Conservation (phyloP, 2,797 vertebrate species). For the Malurus splendens region DNA sequence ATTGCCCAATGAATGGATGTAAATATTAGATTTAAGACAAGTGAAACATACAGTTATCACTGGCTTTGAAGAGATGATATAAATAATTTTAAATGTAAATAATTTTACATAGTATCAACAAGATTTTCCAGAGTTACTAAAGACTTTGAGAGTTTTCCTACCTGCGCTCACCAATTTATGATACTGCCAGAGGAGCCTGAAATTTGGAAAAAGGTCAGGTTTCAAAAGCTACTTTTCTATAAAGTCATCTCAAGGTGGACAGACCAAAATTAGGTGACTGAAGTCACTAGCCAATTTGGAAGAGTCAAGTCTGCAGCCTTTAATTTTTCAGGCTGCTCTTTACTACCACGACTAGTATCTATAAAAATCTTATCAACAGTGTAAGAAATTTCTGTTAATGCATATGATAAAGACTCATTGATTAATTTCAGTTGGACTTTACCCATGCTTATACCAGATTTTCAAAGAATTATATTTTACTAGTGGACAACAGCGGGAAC, state of each 20-base stretch:
- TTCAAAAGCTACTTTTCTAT: not conserved
- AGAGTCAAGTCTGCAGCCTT: not conserved
- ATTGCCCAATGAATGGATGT: not conserved
- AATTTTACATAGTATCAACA: accelerated
- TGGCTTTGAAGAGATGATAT: not conserved
- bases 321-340: not conserved
- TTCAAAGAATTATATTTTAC: not conserved
- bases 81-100: not conserved
- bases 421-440: not conserved
- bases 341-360: not conserved
- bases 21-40: not conserved
- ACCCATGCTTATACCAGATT: not conserved
- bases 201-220: not conserved
- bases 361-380: not conserved
- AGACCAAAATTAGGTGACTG: not conserved
- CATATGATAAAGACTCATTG: not conserved
- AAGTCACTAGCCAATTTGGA: not conserved
- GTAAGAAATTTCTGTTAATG: not conserved
- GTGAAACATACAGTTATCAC: not conserved
- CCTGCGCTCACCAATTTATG: not conserved
- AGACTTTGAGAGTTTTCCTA: not conserved
- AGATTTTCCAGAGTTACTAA: not conserved
- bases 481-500: not conserved
- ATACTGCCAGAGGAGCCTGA: not conserved
- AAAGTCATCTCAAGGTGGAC: not conserved